Evolutionary conservation across 2,888 invertebrate species (phyloP).

Genomic region (Andricus quercusramuli): DNA sequence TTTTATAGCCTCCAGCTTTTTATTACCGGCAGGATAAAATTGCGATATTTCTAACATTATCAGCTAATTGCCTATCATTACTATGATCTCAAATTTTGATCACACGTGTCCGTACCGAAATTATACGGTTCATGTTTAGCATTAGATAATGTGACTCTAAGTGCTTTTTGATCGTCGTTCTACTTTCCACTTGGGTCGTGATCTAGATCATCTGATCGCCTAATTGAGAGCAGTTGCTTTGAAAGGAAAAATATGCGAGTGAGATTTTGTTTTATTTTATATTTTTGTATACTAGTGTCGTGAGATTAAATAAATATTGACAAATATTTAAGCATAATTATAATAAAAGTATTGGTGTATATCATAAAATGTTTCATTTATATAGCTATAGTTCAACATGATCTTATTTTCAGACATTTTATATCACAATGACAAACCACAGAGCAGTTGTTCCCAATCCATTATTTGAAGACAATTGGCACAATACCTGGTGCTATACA

Average conservation of each 20-base stretch:
- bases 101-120: constrained; percentile 15
- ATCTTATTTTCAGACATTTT: not conserved
- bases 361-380: not conserved
- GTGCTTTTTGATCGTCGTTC: constrained; percentile 30
- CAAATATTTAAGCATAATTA: not conserved
- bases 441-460: not conserved
- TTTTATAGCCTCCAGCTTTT: not conserved
- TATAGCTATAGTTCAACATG: not conserved
- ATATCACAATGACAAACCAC: not conserved
- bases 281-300: not conserved
- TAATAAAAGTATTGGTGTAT: not conserved
- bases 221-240: constrained; percentile 19
- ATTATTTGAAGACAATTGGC: not conserved
- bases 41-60: constrained; percentile 16
- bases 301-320: constrained; percentile 2
- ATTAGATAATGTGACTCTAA: constrained; percentile 11
- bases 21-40: not conserved
- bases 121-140: constrained; percentile 26
- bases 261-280: constrained; percentile 4
- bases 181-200: not conserved
- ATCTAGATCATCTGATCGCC: constrained; percentile 13
- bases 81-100: constrained; percentile 22
- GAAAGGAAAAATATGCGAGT: not conserved
- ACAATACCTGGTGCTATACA: not conserved
- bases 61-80: constrained; percentile 36